Conservation (phyloP, 2,797 vertebrate genomes). For the Dermochelys coriacea region DNA sequence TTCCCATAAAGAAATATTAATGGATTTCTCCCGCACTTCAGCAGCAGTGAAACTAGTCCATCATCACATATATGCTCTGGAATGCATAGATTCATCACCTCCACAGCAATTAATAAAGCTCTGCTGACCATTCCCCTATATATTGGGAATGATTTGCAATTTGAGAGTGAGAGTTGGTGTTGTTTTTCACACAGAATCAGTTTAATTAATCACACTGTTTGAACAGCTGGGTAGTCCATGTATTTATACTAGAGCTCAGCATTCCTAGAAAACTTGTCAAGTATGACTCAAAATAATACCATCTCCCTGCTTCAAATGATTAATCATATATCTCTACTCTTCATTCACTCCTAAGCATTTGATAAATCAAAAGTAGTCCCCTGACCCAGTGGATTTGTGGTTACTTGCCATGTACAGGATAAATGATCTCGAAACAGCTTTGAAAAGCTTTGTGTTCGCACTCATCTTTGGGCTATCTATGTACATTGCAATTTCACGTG, state of each 20-base stretch:
- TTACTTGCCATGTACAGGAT: constrained; percentile 39
- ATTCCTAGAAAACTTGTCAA: constrained; percentile 85
- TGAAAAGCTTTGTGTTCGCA: constrained; percentile 59
- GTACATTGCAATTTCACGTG: constrained; percentile 59
- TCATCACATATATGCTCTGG: constrained; percentile 63
- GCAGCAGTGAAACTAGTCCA: constrained; percentile 31
- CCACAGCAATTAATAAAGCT: constrained; percentile 76
- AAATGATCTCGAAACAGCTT: constrained; percentile 63
- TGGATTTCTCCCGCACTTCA: neutral
- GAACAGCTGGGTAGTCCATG: constrained; percentile 93
- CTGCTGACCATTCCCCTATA: constrained; percentile 72
- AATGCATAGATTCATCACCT: constrained; percentile 77
- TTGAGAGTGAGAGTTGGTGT: constrained; percentile 81
- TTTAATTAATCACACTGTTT: constrained; percentile 99
- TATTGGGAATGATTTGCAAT: constrained; percentile 83
- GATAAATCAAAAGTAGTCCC: constrained; percentile 80
- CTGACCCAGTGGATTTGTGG: constrained; percentile 42
- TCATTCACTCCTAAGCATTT: constrained; percentile 82
- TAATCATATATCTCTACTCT: constrained; percentile 77
- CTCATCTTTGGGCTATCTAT: constrained; percentile 46
- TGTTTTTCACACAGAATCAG: constrained; percentile 97
- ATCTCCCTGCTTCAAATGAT: constrained; percentile 80
- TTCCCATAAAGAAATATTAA: constrained; percentile 7
- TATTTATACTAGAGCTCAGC: constrained; percentile 82
- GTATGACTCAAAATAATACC: constrained; percentile 86